Conservation (phyloP, 1,140 invertebrate species). For the Tyrophagus putrescentiae region DNA sequence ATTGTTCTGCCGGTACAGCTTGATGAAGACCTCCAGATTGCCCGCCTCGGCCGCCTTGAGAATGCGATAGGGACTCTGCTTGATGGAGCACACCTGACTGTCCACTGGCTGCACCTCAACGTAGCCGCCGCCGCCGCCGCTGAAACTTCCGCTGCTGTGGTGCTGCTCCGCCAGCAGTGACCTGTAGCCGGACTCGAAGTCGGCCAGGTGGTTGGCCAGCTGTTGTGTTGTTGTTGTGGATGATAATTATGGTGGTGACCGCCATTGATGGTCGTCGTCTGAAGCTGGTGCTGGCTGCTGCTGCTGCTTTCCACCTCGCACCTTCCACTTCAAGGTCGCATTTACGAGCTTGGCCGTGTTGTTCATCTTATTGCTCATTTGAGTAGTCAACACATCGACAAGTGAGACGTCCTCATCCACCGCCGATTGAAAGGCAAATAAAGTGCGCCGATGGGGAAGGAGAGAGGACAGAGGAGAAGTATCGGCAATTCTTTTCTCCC, state of each 20-base stretch:
- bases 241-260: not conserved
- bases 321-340: not conserved
- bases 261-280: not conserved
- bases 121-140: too few species aligned
- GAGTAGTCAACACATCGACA: not conserved
- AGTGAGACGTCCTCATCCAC: too few species aligned
- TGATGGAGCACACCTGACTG: slow-evolving; percentile 43
- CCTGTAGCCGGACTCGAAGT: slow-evolving; percentile 1
- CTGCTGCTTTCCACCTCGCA: not conserved
- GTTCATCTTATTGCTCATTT: not conserved
- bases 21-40: slow-evolving; percentile 58
- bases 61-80: slow-evolving; percentile 48
- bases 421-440: too few species aligned
- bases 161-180: not conserved
- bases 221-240: too few species aligned
- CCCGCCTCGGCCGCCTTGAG: slow-evolving; percentile 58
- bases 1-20: slow-evolving; percentile 50
- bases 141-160: too few species aligned
- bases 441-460: too few species aligned
- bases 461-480: too few species aligned
- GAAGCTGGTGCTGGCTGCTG: not conserved
- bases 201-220: too few species aligned
- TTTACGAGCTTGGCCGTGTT: not conserved
- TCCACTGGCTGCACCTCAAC: not conserved
- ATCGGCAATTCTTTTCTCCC: too few species aligned